Base-by-base conservation (phyloP, 2,888 invertebrate genomes). In the Eulithis prunata region DNA sequence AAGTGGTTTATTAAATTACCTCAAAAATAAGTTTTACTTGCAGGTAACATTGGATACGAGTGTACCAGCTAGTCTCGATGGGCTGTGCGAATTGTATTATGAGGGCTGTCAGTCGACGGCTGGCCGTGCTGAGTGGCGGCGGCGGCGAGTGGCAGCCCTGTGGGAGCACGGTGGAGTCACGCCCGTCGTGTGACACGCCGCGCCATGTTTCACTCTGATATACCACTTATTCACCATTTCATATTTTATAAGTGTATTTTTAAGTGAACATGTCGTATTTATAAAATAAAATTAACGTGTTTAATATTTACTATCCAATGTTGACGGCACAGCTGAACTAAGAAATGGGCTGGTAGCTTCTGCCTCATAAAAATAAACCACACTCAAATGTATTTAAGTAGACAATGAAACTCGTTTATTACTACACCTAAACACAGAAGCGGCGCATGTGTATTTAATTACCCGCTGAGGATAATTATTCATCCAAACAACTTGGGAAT, bases 391-490 rank as follows among this genome's bases (percentile, higher is more conserved):
- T 63, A 63, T 49, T 64, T 58, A 3, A 12, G 58, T 54, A 28
- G 46, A 58, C 36, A 59, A 49, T 46, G 43, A 49, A 63, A 51
- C 46, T 46, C 54, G 59, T 57, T 59, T 55, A 55, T 13, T 49
- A 36, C 13, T 49, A 2, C 43, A 41, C 11, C 58, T 14, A 5
- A 56, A 47, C 41, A 28, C 55, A 58, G 61, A 64, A 62, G 49
- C 41, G 55, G 14, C 70, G 61, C 71, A 72, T 71, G 70, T 73
- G 71, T 28, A 54, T 69, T 65, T 65, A 71, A 72, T 74, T 66
- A 68, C 61, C 56, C 68, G 61, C 66, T n/a, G 59, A 41, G 32
- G 21, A 53, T 65, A 66, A 73, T 70, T 64, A 73, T 53, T 70
- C 70, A 64, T 60, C 65, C 57, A 38, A 53, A 21, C 56, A 14